Evolutionary conservation across 2,113 vertebrate genomes (phyloP).

Genomic region (Panurus biarmicus): DNA sequence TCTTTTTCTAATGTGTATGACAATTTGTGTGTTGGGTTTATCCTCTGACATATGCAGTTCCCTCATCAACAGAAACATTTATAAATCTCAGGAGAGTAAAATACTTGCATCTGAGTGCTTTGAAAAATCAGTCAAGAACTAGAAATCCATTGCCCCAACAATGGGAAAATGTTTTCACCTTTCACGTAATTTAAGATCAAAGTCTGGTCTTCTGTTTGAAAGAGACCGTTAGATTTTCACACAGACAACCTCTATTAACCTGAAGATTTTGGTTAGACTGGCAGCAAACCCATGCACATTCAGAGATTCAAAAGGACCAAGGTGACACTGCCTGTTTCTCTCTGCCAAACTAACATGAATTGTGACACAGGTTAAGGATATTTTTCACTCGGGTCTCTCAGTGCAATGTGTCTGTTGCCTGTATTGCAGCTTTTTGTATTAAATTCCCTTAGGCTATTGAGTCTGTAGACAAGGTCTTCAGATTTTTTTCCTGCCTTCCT

Average conservation of each 20-base stretch:
- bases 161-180: background rate
- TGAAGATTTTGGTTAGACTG: background rate
- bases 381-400: background rate
- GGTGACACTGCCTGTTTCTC: background rate
- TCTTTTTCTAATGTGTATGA: background rate
- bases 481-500: background rate
- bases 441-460: background rate
- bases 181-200: constrained; percentile 19
- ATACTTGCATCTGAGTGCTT: background rate
- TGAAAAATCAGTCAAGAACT: constrained; percentile 5
- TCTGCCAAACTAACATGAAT: background rate
- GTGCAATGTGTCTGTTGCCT: background rate
- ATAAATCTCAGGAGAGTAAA: background rate
- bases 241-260: background rate
- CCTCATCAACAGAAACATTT: background rate
- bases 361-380: background rate
- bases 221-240: background rate
- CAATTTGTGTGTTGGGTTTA: background rate
- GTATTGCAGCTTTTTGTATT: background rate
- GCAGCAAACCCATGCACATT: background rate
- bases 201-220: background rate
- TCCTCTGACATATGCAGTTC: background rate
- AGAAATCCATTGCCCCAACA: constrained; percentile 31
- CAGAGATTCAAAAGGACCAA: background rate
- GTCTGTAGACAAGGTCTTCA: background rate